Percentiles rank a stretch among this genome's conserved stretches.
These are phyloP conservation scores for Periparus ater DNA, from an alignment of 2,797 vertebrate genomes.

Conservation along the genomic window DNA sequence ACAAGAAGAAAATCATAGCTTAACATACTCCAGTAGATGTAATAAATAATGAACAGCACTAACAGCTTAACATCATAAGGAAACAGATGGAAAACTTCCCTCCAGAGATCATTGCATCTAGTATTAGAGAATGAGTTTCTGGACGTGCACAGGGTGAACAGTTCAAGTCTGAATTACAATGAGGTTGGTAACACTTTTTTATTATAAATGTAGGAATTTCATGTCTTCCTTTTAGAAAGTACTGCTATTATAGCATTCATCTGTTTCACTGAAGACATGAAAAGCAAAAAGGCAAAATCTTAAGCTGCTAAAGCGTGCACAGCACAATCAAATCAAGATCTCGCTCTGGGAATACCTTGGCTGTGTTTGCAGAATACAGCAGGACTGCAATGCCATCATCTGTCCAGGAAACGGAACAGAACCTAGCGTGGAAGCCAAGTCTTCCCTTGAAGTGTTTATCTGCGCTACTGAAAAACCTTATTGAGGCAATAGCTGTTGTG, in stretches of 20 bases:
- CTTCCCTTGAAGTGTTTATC: background rate
- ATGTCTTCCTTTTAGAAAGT: slow-evolving; percentile 71
- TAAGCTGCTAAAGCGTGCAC: slow-evolving; percentile 29
- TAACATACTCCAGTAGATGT: slow-evolving; percentile 67
- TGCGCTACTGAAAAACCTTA: background rate
- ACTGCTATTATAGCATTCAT: slow-evolving; percentile 65
- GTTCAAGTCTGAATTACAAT: slow-evolving; percentile 79
- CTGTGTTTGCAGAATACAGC: slow-evolving; percentile 32
- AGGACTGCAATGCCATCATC: slow-evolving; percentile 73
- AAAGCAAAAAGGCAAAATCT: slow-evolving; percentile 67
- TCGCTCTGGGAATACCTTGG: slow-evolving; percentile 51
- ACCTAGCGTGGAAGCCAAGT: background rate
- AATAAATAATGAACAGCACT: slow-evolving; percentile 75
- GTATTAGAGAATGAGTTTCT: slow-evolving; percentile 76
- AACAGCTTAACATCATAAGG: slow-evolving; percentile 73
- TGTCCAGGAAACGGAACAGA: slow-evolving; percentile 66
- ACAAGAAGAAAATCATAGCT: slow-evolving; percentile 69
- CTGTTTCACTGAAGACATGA: slow-evolving; percentile 61
- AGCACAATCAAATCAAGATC: slow-evolving; percentile 56
- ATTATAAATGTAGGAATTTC: slow-evolving; percentile 72
- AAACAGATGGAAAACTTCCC: slow-evolving; percentile 80
- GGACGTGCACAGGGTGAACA: slow-evolving; percentile 73
- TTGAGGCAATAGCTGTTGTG: background rate
- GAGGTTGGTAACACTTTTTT: slow-evolving; percentile 67
- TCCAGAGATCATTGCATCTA: slow-evolving; percentile 74